Percentiles rank a stretch among this genome's conserved stretches.
Conservation (phyloP, 1,140 invertebrate species). For the Calephelis nemesis region DNA sequence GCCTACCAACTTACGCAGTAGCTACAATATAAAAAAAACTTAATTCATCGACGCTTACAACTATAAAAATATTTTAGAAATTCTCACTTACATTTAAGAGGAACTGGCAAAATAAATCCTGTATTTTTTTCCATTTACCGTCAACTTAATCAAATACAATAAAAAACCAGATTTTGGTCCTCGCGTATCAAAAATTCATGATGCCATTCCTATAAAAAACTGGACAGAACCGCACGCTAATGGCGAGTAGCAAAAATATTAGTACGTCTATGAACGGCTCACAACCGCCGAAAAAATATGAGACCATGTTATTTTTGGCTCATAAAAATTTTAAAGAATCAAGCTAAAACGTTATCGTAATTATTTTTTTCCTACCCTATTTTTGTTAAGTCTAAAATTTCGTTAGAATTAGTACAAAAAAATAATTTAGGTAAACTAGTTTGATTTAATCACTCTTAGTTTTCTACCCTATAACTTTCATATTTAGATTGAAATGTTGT, state of each 20-base stretch:
- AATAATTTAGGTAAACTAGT: no score
- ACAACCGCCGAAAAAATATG: constrained; percentile 66
- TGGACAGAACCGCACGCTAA: constrained; percentile 62
- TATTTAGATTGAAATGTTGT: no score
- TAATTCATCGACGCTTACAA: constrained; percentile 71
- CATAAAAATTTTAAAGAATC: neutral
- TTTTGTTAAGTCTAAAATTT: no score
- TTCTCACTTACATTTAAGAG: constrained; percentile 77
- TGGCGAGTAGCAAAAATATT: constrained; percentile 75
- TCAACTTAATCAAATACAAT: constrained; percentile 50
- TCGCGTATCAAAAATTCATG: constrained; percentile 68
- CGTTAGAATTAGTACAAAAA: no score
- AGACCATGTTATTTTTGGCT: neutral
- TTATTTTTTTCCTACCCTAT: no score
- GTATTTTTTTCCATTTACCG: constrained; percentile 51
- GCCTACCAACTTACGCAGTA: constrained; percentile 48
- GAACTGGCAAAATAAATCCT: constrained; percentile 79
- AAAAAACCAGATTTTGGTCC: constrained; percentile 65
- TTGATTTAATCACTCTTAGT: no score
- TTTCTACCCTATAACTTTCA: no score
- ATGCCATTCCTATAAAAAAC: constrained; percentile 68
- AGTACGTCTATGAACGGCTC: constrained; percentile 60
- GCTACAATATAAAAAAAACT: constrained; percentile 63
- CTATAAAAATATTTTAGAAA: constrained; percentile 78
- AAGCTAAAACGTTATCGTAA: neutral